Percentiles rank a stretch among this genome's conserved stretches.
phyloP scores from a whole-genome alignment of 2,888 invertebrate genomes.

The Galerucella calmariensis region DNA sequence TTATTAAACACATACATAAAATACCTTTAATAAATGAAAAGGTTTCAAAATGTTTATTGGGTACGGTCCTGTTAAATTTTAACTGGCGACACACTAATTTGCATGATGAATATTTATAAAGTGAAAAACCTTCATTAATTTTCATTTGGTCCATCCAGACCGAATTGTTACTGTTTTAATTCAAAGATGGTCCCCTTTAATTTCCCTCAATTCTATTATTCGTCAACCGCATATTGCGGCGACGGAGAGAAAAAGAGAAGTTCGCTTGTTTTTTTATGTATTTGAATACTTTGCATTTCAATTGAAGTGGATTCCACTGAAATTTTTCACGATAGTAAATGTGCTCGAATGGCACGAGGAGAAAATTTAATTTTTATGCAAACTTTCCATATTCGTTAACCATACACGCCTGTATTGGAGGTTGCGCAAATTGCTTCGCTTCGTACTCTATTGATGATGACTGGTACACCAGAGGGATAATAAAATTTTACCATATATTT shows the following conservation, averaged over 20 bases:
- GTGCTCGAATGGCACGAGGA: neutral
- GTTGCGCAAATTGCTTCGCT: no score
- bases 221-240: slow-evolving; percentile 11
- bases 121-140: slow-evolving; percentile 47
- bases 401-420: no score
- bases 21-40: no score
- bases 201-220: slow-evolving; percentile 31
- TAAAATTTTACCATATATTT: no score
- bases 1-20: no score
- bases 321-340: slow-evolving; percentile 7
- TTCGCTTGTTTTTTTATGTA: neutral
- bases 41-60: no score
- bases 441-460: no score
- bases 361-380: no score
- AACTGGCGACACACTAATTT: slow-evolving; percentile 39
- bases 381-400: no score
- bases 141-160: slow-evolving; percentile 47
- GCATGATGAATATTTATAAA: slow-evolving; percentile 51
- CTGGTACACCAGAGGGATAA: no score
- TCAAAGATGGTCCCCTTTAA: slow-evolving; percentile 32
- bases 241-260: neutral
- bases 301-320: slow-evolving; percentile 14
- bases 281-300: slow-evolving; percentile 22
- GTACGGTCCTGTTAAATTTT: slow-evolving; percentile 3
- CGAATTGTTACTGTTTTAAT: slow-evolving; percentile 42